Evolutionary conservation across 2,113 vertebrate species (phyloP).

Genomic region (Rostratula benghalensis): DNA sequence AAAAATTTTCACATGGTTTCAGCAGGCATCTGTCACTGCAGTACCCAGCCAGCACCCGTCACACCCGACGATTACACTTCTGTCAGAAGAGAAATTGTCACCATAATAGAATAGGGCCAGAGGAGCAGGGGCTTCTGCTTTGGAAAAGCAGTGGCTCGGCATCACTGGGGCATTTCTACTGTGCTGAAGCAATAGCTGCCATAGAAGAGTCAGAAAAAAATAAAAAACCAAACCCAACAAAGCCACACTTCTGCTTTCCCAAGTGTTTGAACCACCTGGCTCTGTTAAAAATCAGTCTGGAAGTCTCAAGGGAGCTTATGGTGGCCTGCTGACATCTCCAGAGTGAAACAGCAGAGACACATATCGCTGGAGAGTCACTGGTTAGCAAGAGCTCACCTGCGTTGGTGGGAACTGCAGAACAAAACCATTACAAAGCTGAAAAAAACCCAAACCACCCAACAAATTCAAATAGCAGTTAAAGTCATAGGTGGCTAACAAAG

Average conservation of each 20-base stretch:
- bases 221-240: neutral
- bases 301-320: neutral
- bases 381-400: fast-evolving
- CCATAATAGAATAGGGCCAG: fast-evolving
- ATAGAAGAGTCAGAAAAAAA: too few species aligned
- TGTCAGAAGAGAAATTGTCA: neutral
- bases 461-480: neutral
- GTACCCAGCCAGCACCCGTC: neutral
- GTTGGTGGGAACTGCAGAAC: neutral
- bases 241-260: neutral
- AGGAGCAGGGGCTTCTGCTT: neutral
- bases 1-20: neutral
- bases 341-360: fast-evolving
- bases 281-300: neutral
- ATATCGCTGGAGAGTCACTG: fast-evolving
- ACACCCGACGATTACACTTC: fast-evolving
- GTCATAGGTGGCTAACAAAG: neutral
- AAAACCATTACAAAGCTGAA: neutral
- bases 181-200: too few species aligned
- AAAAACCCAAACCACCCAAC: neutral
- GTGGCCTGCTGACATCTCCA: fast-evolving
- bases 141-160: neutral
- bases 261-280: neutral
- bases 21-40: neutral
- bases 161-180: neutral